These are phyloP conservation scores for Drosophila mauritiana DNA, from an alignment of 1,140 invertebrate genomes.

Conservation along the genomic window DNA sequence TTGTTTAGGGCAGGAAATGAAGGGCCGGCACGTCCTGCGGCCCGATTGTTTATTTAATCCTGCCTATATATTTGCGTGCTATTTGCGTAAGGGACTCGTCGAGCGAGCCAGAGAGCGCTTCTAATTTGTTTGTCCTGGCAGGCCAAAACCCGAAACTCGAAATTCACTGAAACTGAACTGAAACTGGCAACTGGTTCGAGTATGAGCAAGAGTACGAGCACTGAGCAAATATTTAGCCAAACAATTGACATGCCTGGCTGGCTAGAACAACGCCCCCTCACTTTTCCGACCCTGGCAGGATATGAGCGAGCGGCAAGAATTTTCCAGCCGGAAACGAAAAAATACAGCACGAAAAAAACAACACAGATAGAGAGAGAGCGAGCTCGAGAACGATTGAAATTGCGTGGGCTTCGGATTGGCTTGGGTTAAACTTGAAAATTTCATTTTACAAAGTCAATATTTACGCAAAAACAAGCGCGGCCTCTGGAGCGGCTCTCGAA, in stretches of 20 bases:
- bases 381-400: slow-evolving; percentile 19
- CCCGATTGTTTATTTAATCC: slow-evolving; percentile 39
- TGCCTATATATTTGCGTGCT: slow-evolving; percentile 48
- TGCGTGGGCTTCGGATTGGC: slow-evolving; percentile 37
- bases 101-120: slow-evolving; percentile 40
- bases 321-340: slow-evolving; percentile 41
- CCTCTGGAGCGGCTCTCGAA: slow-evolving; percentile 40
- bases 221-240: slow-evolving; percentile 77
- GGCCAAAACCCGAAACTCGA: slow-evolving; percentile 55
- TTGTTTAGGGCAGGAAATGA: slow-evolving; percentile 77
- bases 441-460: slow-evolving; percentile 84
- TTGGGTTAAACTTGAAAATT: slow-evolving; percentile 83
- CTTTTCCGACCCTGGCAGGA: slow-evolving; percentile 52
- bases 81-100: slow-evolving; percentile 71
- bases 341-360: slow-evolving; percentile 27
- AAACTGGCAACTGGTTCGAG: slow-evolving; percentile 77
- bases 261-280: slow-evolving; percentile 51
- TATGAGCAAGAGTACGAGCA: slow-evolving; percentile 54
- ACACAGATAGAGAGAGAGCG: too few relatives aligned
- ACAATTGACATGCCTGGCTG: slow-evolving; percentile 79
- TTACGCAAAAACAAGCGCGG: slow-evolving; percentile 57
- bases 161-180: slow-evolving; percentile 63
- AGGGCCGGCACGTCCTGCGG: slow-evolving; percentile 50
- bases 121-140: slow-evolving; percentile 75
- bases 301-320: slow-evolving; percentile 73